These are phyloP conservation scores for Drosophila nigritarsus DNA, from an alignment of 2,888 invertebrate species.

Conservation along the genomic window DNA sequence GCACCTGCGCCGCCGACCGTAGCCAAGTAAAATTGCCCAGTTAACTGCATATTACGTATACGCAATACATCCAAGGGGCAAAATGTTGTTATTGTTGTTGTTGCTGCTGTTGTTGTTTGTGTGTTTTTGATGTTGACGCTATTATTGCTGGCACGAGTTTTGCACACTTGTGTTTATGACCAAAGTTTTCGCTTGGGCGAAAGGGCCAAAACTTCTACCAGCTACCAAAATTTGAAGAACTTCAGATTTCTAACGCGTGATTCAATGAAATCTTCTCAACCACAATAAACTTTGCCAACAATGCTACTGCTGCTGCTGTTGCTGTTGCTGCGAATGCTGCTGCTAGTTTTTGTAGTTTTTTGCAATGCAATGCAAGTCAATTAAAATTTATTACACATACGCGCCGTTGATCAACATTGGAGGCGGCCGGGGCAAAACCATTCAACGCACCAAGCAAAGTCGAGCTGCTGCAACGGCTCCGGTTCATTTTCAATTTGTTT, in stretches of 20 bases:
- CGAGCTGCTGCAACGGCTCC: slow-evolving; percentile 27
- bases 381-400: slow-evolving; percentile 80
- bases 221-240: slow-evolving; percentile 39
- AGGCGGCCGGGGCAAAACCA: background rate
- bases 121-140: slow-evolving; percentile 15
- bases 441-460: slow-evolving; percentile 13
- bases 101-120: slow-evolving; percentile 17
- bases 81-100: slow-evolving; percentile 28
- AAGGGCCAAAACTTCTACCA: slow-evolving; percentile 31
- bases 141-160: slow-evolving; percentile 47
- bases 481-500: slow-evolving; percentile 77
- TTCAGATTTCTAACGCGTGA: slow-evolving; percentile 59
- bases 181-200: slow-evolving; percentile 60
- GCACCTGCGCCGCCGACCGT: slow-evolving; percentile 66
- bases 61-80: slow-evolving; percentile 49
- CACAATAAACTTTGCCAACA: slow-evolving; percentile 56
- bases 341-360: slow-evolving; percentile 9
- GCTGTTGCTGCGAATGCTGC: slow-evolving; percentile 7
- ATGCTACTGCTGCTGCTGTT: slow-evolving; percentile 13
- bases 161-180: slow-evolving; percentile 65
- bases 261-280: slow-evolving; percentile 54
- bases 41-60: slow-evolving; percentile 77
- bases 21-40: slow-evolving; percentile 61
- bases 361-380: slow-evolving; percentile 73
- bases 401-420: slow-evolving; percentile 44